phyloP scores from a whole-genome alignment of 2,113 vertebrate species.

The Phylloscopus trochiloides region DNA sequence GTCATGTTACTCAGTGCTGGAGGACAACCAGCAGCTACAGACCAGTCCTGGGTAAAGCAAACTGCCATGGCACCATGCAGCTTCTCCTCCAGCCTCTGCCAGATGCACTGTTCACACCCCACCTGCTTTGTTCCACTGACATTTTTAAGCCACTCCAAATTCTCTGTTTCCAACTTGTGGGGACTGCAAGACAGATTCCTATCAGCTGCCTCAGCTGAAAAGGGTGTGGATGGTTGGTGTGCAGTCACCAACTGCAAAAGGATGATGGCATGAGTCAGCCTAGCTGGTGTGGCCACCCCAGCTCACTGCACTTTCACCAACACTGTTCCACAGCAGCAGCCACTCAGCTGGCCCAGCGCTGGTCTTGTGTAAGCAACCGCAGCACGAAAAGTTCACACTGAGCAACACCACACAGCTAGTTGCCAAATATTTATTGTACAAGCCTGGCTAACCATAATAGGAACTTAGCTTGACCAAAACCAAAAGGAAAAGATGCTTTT shows the following conservation, averaged over 20 bases:
- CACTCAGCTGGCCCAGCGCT: background rate
- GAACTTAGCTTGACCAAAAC: background rate
- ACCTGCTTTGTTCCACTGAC: background rate
- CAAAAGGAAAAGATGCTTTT: background rate
- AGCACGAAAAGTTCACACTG: background rate
- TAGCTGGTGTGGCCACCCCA: background rate
- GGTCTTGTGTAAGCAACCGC: background rate
- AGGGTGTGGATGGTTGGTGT: background rate
- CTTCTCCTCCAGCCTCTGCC: background rate
- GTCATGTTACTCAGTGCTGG: background rate
- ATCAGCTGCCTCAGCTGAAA: background rate
- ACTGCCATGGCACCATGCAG: background rate
- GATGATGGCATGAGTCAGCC: background rate
- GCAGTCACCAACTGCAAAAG: background rate
- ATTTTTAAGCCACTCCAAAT: background rate
- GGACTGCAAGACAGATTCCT: background rate
- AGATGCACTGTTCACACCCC: background rate
- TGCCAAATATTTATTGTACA: constrained; percentile 33
- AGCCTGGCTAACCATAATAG: constrained; percentile 29
- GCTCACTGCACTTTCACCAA: background rate
- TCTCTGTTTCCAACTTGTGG: background rate
- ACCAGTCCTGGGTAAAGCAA: background rate
- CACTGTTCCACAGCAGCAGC: background rate
- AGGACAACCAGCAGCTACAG: background rate
- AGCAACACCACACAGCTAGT: background rate